A percentile compares a stretch with the other conserved stretches of the same genome.
Evolutionary conservation across 2,797 vertebrate genomes (phyloP).

Genomic region (Pogoniulus pusillus): DNA sequence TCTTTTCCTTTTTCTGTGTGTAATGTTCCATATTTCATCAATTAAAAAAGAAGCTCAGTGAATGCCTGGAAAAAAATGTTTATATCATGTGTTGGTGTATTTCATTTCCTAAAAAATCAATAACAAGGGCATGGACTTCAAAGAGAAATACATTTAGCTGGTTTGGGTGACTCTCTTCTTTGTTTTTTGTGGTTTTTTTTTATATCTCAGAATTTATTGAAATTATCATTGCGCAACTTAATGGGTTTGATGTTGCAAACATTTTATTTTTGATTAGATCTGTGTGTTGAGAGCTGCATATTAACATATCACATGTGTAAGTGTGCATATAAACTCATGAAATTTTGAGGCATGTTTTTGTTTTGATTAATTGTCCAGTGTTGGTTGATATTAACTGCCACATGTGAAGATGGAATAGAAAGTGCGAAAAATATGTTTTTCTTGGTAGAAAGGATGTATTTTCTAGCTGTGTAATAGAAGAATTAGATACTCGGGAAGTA

Average conservation of each 20-base stretch:
- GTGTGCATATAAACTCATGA: neutral
- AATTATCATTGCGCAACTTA: neutral
- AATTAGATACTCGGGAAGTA: neutral
- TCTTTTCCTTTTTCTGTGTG: neutral
- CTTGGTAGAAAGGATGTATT: neutral
- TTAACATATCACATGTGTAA: neutral
- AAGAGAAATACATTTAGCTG: conserved; percentile 1
- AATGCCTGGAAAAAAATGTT: conserved; percentile 27
- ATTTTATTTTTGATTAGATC: neutral
- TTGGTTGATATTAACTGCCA: neutral
- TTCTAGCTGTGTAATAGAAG: conserved; percentile 11
- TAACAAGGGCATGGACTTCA: conserved; percentile 15
- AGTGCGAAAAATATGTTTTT: neutral
- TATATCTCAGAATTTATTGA: conserved; percentile 1
- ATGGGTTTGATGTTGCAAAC: neutral
- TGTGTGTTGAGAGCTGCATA: neutral
- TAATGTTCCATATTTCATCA: conserved; percentile 16
- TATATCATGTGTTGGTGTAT: conserved; percentile 13
- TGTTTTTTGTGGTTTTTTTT: neutral
- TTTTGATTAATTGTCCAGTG: neutral
- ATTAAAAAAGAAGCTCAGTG: conserved; percentile 40
- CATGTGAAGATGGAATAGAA: neutral
- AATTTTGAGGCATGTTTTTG: neutral
- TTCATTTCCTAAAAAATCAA: conserved; percentile 45
- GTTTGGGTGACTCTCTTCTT: conserved; percentile 2